These are phyloP conservation scores for Trilocha varians DNA, from an alignment of 2,888 invertebrate genomes.

Conservation along the genomic window DNA sequence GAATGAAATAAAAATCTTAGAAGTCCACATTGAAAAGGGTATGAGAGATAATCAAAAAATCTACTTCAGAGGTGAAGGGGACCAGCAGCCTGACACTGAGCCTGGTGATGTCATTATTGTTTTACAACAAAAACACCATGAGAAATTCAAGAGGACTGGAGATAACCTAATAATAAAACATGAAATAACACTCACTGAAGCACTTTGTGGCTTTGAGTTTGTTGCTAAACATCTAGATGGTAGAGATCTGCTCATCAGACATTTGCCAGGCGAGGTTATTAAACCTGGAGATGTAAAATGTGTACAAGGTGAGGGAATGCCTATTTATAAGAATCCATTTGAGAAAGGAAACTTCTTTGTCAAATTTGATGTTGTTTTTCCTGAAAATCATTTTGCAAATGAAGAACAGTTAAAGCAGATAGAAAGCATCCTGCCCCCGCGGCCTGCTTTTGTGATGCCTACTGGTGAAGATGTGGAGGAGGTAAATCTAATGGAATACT, in stretches of 20 bases:
- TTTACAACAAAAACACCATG: conserved; percentile 85
- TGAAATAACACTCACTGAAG: conserved; percentile 87
- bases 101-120: conserved; percentile 93
- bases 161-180: conserved; percentile 83
- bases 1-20: conserved; percentile 86
- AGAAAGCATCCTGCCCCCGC: conserved; percentile 82
- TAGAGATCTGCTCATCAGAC: conserved; percentile 83
- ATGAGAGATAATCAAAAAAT: conserved; percentile 91
- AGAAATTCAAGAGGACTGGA: conserved; percentile 82
- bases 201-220: conserved; percentile 91
- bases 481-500: conserved; percentile 83
- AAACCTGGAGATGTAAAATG: conserved; percentile 86
- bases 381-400: conserved; percentile 83
- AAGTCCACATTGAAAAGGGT: conserved; percentile 91
- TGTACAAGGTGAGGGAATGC: conserved; percentile 93
- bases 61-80: conserved; percentile 89
- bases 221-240: conserved; percentile 92
- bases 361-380: conserved; percentile 90
- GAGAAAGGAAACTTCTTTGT: conserved; percentile 91
- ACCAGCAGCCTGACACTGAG: conserved; percentile 89
- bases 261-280: conserved; percentile 85
- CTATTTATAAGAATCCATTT: conserved; percentile 85
- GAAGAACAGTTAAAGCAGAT: conserved; percentile 78
- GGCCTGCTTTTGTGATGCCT: conserved; percentile 80
- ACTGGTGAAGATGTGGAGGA: conserved; percentile 89